Percentiles rank a stretch among this genome's conserved stretches.
These are phyloP conservation scores for Myiothlypis coronata DNA, from an alignment of 2,797 vertebrate species.

Conservation along the genomic window DNA sequence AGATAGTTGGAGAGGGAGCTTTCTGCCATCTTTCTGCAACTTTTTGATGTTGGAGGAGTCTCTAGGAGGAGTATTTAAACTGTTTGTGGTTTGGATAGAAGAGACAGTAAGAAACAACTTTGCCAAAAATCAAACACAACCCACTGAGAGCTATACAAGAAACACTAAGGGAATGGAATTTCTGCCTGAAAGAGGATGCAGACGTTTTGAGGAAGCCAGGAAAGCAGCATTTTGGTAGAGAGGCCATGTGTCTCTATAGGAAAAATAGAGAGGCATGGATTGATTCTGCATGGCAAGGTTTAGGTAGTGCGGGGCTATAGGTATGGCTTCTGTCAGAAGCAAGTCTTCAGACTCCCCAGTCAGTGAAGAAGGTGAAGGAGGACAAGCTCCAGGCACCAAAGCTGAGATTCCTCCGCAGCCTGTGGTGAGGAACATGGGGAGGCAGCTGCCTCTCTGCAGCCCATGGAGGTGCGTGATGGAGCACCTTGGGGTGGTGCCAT, in stretches of 20 bases:
- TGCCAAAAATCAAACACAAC: background rate
- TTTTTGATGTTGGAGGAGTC: background rate
- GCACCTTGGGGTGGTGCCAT: fast-evolving
- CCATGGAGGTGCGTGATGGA: fast-evolving
- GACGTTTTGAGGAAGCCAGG: background rate
- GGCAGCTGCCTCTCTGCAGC: background rate
- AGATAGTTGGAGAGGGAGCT: background rate
- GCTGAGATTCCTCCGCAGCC: background rate
- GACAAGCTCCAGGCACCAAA: background rate
- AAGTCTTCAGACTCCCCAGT: background rate
- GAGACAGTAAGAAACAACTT: background rate
- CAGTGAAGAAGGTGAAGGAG: background rate
- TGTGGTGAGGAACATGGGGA: background rate
- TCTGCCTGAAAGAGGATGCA: background rate
- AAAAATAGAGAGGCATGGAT: background rate
- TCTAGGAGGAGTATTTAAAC: background rate
- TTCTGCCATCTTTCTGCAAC: background rate
- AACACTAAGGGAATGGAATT: background rate
- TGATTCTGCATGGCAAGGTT: background rate
- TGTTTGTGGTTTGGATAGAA: background rate
- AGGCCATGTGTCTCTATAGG: background rate
- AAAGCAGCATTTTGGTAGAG: background rate
- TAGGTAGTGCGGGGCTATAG: background rate
- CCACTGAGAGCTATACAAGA: background rate
- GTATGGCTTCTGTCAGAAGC: background rate